Base-by-base conservation (phyloP, 2,113 vertebrate genomes). In the Bagarius yarrelli region DNA sequence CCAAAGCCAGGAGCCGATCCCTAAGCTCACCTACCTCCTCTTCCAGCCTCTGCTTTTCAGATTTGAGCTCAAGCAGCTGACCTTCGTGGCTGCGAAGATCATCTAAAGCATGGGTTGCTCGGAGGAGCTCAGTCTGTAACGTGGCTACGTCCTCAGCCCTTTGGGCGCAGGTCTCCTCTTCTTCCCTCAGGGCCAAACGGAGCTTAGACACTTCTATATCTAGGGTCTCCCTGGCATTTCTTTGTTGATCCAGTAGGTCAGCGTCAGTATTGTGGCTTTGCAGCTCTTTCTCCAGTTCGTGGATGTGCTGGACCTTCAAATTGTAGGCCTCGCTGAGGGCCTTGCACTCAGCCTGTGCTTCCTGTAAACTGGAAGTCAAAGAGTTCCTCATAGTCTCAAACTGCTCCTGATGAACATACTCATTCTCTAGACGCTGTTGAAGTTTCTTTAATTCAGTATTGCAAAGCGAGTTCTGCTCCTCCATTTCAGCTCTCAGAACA, bases 91-190 rank as follows among this genome's bases (percentile, higher is more conserved):
- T 79, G 84, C 92, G 90, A 64, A 94, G 86, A 9, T 94, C 93
- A 23, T 90, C 87, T 0, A 97, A 52, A 0, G 93, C 91, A 76
- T 89, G 92, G 0, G 87, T 95, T 76, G 92, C 89, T 15, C 69
- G 91, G 60, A 91, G 92, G 34, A 96, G 89, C 87, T 97, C 95
- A 0, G 81, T 89, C 81, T 92, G 95, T 73, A 99, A 89, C 19
- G 90, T 88, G 4, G 93, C 84, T 16, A 96, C 91, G 8, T 94
- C 82, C 0, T 89, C 89, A 0, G 89, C 90, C 84, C 91, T 93
- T 71, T 79, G 89, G 14, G 69, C 84, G 1, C 44, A 92, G 80
- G 91, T 95, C 15, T 94, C 94, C 85, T 96, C 94, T 85, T 95
- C 94, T 15, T 95, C 93, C 1, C 82, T 82, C 77, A 98, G 87